Percentiles rank a stretch among this genome's conserved stretches.
Conservation (phyloP, 2,888 invertebrate species). For the Panopea generosa region DNA sequence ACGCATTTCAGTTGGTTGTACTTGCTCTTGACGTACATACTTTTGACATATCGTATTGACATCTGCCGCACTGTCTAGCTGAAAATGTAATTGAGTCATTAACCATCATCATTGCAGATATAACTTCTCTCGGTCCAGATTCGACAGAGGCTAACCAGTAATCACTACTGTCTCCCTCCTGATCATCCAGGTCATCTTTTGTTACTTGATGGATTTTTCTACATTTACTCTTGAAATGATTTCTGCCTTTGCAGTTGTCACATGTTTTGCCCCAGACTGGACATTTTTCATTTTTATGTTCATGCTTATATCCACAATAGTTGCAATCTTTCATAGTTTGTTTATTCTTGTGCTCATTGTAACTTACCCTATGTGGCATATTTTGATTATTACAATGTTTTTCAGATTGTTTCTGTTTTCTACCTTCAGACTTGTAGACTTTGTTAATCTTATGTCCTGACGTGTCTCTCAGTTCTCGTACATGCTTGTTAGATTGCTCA, state of each 20-base stretch:
- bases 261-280: constrained; percentile 64
- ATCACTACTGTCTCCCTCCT: constrained; percentile 11
- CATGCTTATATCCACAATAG: constrained; percentile 58
- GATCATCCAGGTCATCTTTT: background rate
- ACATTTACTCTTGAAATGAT: constrained; percentile 53
- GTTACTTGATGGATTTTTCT: constrained; percentile 5
- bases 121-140: background rate
- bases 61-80: constrained; percentile 33
- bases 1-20: constrained; percentile 8
- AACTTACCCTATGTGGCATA: background rate
- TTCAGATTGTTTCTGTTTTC: background rate
- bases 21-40: constrained; percentile 15
- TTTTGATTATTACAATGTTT: background rate
- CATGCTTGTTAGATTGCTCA: constrained; percentile 56
- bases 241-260: constrained; percentile 43
- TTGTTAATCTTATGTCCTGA: constrained; percentile 10
- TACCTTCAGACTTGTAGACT: constrained; percentile 3
- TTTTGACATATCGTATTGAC: constrained; percentile 32
- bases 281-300: constrained; percentile 43
- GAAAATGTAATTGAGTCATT: constrained; percentile 33
- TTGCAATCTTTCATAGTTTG: constrained; percentile 20
- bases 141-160: constrained; percentile 9
- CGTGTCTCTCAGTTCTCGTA: constrained; percentile 39
- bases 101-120: constrained; percentile 20
- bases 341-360: background rate